Base-by-base conservation (phyloP, 2,888 invertebrate species). In the Caenorhabditis sinica region DNA sequence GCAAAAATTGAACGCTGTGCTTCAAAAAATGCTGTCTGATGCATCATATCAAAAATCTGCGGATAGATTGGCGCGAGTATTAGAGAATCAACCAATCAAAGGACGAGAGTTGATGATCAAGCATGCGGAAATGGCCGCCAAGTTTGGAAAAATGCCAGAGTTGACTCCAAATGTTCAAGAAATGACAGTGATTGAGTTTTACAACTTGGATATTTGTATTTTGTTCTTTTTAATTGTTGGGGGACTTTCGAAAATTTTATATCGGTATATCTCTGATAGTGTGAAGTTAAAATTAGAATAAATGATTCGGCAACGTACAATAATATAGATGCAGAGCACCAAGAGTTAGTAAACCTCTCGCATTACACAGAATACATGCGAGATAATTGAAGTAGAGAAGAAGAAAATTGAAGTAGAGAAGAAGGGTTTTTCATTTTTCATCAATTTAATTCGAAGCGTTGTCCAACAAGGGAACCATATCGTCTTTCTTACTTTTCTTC, bases 121-220 rank as follows among this genome's bases (percentile, higher is more conserved):
- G 23, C 76, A 82, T 58, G 56, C 76, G 0, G 82, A 82, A 58
- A 71, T 65, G 63, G 76, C 76, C 1, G 82, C 82, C 2, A 71
- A 36, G 60, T 82, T 80, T 49, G 80, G 80, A 13, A 72, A 33
- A 43, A 33, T 80, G 58, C 80, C 80, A 11, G 72, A 72, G 25
- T 40, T 80, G 43, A 77, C 61, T 20, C 77, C 77, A 6, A 23
- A n/a, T 2, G 77, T 60, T 30, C 60, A 69, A 40, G 49, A 77
- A n/a, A 77, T 77, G 77, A 53, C 69, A 51, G 17, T 71, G 4
- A 28, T 71, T n/a, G 77, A 69, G 43, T 77, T 69, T 43, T 69
- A 77, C 20, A 77, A 77, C 28, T 30, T 77, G 30, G 69, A 77
- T 23, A 60, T 76, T 13, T 43, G 60, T 25, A 6, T 61, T 1